A percentile compares a stretch with the other conserved stretches of the same genome.
These are phyloP conservation scores for Chloroclysta siterata DNA, from an alignment of 2,888 invertebrate genomes.

Conservation along the genomic window DNA sequence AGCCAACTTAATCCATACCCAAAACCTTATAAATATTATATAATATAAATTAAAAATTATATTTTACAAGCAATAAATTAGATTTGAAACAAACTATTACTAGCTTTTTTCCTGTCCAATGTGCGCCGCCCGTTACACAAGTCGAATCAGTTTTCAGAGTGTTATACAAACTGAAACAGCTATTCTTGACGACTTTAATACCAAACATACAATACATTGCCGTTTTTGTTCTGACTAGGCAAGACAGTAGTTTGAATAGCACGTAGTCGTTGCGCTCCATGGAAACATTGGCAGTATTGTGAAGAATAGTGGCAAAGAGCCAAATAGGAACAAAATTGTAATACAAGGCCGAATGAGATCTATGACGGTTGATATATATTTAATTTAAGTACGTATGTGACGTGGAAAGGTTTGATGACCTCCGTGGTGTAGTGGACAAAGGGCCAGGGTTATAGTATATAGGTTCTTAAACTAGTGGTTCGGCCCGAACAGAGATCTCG, in stretches of 20 bases:
- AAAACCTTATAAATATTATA: no score
- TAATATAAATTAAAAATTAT: no score
- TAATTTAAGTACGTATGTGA: constrained; percentile 13
- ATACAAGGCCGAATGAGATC: constrained; percentile 46
- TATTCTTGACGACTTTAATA: constrained; percentile 40
- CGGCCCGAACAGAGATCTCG: no score
- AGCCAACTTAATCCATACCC: no score
- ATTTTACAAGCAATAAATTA: no score
- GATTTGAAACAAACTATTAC: no score
- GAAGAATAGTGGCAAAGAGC: constrained; percentile 57
- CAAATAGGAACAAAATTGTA: constrained; percentile 68
- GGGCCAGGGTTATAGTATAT: neutral
- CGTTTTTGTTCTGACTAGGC: constrained; percentile 2
- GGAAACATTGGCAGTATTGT: constrained; percentile 28
- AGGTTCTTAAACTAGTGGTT: neutral
- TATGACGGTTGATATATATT: constrained; percentile 35
- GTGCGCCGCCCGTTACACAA: constrained; percentile 39
- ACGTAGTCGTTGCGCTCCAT: constrained; percentile 34
- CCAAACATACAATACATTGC: constrained; percentile 23
- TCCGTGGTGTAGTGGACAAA: constrained; percentile 4
- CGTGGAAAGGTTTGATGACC: constrained; percentile 28
- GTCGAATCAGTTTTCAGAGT: constrained; percentile 48
- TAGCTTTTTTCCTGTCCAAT: constrained; percentile 24
- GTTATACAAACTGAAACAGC: constrained; percentile 44
- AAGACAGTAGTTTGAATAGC: neutral